Base-by-base conservation (phyloP, 2,113 vertebrate species). In the Todiramphus saurophagus region DNA sequence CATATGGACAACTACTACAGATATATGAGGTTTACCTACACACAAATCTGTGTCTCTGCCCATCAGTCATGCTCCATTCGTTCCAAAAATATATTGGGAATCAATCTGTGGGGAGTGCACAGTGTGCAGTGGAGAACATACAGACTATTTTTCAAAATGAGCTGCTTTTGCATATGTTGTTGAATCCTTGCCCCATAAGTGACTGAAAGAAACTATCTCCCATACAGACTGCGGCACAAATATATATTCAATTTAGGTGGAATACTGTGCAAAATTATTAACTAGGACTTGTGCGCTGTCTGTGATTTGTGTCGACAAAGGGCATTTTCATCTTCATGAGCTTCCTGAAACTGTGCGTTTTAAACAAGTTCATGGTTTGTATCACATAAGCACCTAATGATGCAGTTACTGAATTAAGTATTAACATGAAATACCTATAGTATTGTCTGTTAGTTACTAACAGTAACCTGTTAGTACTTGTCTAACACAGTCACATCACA, bases 321-420 rank as follows among this genome's bases (percentile, higher is more conserved):
- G 16, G 13, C 4, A 3, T 24, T 82, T 87, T 62, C 33, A 48
- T 28, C 53, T 58, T 68, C 46, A 28, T 53, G 41, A 76, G 6
- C 13, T 84, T 95, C 62, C 84, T 63, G 43, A 74, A 96, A 95
- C 25, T 77, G 41, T 75, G 43, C 10, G 53, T 95, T 92, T 96
- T 30, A 82, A 66, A 75, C 7, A 37, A 37, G 39, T 88, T 96
- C 15, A 18, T 75, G 14, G 44, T 87, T 92, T 94, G 10, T 63
- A 51, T 78, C 56, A 70, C 15, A 69, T 9, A 69, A 16, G 70
- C 91, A 60, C 35, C 8, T 28, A 93, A 31, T 50, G 58, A 6
- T 89, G 10, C 27, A 56, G 56, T 85, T 70, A 55, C 35, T 73
- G 53, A 89, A 76, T 58, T 86, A 88, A 63, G n/a, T 77, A 86